Conservation (phyloP, 1,140 invertebrate genomes). For the Achatina immaculata region DNA sequence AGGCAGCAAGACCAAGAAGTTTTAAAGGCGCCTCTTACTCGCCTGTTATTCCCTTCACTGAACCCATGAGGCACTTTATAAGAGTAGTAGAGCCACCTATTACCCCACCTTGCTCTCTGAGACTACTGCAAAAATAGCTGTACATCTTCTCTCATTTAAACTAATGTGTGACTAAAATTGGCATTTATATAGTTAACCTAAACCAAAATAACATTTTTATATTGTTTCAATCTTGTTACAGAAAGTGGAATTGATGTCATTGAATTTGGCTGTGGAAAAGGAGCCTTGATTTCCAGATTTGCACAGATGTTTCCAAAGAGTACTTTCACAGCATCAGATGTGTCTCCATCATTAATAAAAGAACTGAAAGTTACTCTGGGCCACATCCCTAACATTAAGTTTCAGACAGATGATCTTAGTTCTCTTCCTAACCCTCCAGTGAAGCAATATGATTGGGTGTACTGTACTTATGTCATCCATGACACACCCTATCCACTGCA, state of each 20-base stretch:
- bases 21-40: no score
- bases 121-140: no score
- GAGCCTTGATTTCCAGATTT: neutral
- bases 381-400: conserved; percentile 25
- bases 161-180: no score
- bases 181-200: no score
- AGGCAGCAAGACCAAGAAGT: no score
- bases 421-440: neutral
- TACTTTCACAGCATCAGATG: conserved; percentile 12
- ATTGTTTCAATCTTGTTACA: neutral
- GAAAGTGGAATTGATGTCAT: conserved; percentile 31
- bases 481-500: conserved; percentile 23
- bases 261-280: conserved; percentile 33
- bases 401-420: conserved; percentile 7
- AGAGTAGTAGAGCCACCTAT: no score
- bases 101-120: no score
- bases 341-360: neutral
- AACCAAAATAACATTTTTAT: no score
- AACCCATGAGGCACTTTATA: no score
- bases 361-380: neutral
- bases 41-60: no score
- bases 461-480: conserved; percentile 26
- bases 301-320: conserved; percentile 29
- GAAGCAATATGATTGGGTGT: conserved; percentile 34
- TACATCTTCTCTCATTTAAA: no score